These are phyloP conservation scores for Palythoa heliodiscus DNA, from an alignment of 92 coral and sea anemone genomes.

Conservation along the genomic window DNA sequence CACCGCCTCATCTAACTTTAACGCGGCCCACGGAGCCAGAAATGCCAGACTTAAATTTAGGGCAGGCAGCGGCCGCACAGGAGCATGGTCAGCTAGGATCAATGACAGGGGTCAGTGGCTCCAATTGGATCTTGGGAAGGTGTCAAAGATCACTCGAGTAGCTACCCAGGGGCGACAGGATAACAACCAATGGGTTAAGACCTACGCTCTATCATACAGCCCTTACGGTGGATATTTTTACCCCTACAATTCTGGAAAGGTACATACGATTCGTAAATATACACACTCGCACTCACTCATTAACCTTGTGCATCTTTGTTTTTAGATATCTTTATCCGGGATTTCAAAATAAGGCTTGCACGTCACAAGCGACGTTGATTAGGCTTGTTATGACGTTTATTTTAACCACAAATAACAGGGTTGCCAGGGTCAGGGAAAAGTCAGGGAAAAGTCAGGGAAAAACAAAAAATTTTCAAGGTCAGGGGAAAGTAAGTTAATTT, in stretches of 20 bases:
- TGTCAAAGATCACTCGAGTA: slow-evolving; percentile 21
- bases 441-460: too few species aligned
- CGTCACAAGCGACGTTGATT: too few species aligned
- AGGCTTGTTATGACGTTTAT: too few species aligned
- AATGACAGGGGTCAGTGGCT: slow-evolving; percentile 12
- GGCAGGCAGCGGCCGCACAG: slow-evolving; percentile 8
- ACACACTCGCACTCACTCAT: too few species aligned
- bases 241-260: background rate
- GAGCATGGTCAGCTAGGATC: slow-evolving; percentile 13
- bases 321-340: too few species aligned
- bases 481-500: too few species aligned
- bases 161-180: slow-evolving; percentile 14
- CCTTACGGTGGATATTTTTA: slow-evolving; percentile 18
- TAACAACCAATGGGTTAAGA: background rate
- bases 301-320: too few species aligned
- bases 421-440: too few species aligned
- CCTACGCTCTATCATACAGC: slow-evolving; percentile 7
- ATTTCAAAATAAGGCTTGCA: too few species aligned
- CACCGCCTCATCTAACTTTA: background rate
- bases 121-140: slow-evolving; percentile 24
- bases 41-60: slow-evolving; percentile 16
- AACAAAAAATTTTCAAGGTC: too few species aligned
- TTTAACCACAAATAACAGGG: too few species aligned
- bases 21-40: slow-evolving; percentile 5
- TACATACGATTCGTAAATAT: background rate